Conservation (phyloP, 1,140 invertebrate species). For the Euura saliciscinereae region DNA sequence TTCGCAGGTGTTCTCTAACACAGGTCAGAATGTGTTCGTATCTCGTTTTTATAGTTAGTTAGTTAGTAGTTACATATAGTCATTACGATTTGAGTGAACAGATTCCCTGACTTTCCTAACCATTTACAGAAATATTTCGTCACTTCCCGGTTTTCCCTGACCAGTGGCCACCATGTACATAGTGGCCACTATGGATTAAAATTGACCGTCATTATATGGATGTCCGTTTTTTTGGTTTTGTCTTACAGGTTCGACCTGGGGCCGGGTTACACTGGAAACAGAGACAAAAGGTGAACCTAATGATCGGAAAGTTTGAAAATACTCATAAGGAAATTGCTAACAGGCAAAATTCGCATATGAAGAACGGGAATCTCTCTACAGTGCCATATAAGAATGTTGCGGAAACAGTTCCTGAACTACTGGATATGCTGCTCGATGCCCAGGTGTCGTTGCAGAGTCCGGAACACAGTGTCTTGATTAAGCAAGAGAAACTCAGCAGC, state of each 20-base stretch:
- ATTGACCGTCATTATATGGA: neutral
- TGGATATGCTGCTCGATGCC: neutral
- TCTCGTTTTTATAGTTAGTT: too few relatives aligned
- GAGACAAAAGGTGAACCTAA: neutral
- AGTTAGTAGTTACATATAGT: too few relatives aligned
- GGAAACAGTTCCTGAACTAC: neutral
- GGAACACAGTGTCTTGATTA: neutral
- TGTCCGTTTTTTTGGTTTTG: neutral
- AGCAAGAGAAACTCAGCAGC: neutral
- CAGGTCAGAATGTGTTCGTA: too few relatives aligned
- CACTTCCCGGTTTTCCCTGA: too few relatives aligned
- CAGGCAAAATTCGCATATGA: neutral
- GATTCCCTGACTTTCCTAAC: too few relatives aligned
- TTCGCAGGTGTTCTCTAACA: too few relatives aligned
- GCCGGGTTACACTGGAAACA: neutral
- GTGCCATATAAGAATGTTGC: neutral
- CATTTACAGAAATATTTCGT: too few relatives aligned
- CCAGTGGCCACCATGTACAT: too few relatives aligned
- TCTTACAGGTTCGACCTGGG: neutral
- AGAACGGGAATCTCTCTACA: neutral
- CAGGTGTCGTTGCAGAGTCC: neutral
- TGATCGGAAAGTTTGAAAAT: neutral
- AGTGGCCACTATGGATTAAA: neutral
- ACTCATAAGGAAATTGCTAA: neutral
- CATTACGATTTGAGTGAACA: too few relatives aligned